phyloP scores from a whole-genome alignment of 2,113 vertebrate genomes.

The Pygoscelis antarcticus region DNA sequence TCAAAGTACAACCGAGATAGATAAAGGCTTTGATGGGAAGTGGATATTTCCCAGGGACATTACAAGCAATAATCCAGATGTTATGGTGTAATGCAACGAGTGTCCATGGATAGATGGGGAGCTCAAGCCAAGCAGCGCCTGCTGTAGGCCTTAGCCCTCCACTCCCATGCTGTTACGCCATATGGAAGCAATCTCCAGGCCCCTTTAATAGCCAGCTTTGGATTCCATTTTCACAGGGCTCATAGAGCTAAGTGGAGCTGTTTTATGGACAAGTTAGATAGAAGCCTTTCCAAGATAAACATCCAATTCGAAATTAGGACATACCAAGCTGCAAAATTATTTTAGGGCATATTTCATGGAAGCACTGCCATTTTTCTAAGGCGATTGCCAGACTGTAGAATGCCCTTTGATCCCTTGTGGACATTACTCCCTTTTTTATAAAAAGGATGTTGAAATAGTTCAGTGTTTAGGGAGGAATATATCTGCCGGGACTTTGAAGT shows the following conservation, averaged over 20 bases:
- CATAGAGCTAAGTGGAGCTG: constrained; percentile 96
- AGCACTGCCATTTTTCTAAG: constrained; percentile 87
- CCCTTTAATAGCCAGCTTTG: constrained; percentile 94
- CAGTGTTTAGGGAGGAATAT: constrained; percentile 78
- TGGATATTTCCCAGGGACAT: constrained; percentile 97
- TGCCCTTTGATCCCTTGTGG: constrained; percentile 89
- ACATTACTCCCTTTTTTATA: constrained; percentile 82
- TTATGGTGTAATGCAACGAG: constrained; percentile 93
- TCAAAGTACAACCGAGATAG: constrained; percentile 83
- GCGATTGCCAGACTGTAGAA: constrained; percentile 88
- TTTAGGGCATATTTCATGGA: constrained; percentile 94
- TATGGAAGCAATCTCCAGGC: constrained; percentile 97
- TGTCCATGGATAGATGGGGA: constrained; percentile 89
- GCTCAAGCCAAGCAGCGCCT: constrained; percentile 88
- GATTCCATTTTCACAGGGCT: constrained; percentile 96
- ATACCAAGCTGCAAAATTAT: constrained; percentile 83
- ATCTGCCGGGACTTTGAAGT: constrained; percentile 81
- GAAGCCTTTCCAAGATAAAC: constrained; percentile 99
- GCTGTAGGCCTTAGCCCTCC: constrained; percentile 83
- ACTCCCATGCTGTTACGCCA: constrained; percentile 96
- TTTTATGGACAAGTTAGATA: constrained; percentile 98
- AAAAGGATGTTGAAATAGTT: constrained; percentile 80
- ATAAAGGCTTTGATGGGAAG: constrained; percentile 93
- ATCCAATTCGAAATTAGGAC: constrained; percentile 87
- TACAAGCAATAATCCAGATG: constrained; percentile 99